Evolutionary conservation across 2,888 invertebrate genomes (phyloP), one percentile per base, ranked within the genome.

Genomic region (Pandemis heparana): DNA sequence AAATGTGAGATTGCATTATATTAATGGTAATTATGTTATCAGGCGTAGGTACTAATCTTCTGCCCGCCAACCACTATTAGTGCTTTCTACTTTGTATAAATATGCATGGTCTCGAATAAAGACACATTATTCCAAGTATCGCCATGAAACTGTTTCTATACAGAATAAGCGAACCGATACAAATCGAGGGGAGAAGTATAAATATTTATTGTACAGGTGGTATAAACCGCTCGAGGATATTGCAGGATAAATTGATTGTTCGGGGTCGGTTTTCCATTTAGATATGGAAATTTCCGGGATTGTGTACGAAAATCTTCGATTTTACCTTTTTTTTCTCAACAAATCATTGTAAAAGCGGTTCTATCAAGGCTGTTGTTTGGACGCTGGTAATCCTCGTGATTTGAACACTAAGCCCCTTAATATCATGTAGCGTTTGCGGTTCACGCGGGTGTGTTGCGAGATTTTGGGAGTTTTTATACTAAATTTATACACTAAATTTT

Each of bases 191-290:
- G 88, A 85, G 87, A 89, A 87, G 87, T 91, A 92, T 92, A 94
- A 93, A 94, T 92, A 94, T 94, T 93, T 93, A 93, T 94, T 91
- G 92, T 92, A 92, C 94, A 93, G 93, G 93, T 93, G 93, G 92
- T 92, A 92, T 94, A 93, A 92, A 92, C 92, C 92, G 92, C 92
- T 91, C 84, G 89, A 92, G 92, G 92, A 94, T 94, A 93, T 93
- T 92, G 93, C 87, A 88, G 92, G 94, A 93, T 94, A 94, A 94
- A 94, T 94, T 94, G 94, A 94, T 94, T 94, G 94, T 93, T 90
- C 92, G 90, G 92, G 94, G 92, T 93, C 91, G 94, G 92, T 94
- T 94, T 94, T 93, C 94, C 94, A 94, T 94, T 94, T 94, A 94
- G 94, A 94, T 94, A 94, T 94, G 94, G 94, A 94, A 94, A 94